These are phyloP conservation scores for Lithophane leautieri DNA, from an alignment of 2,888 invertebrate species.

Conservation along the genomic window DNA sequence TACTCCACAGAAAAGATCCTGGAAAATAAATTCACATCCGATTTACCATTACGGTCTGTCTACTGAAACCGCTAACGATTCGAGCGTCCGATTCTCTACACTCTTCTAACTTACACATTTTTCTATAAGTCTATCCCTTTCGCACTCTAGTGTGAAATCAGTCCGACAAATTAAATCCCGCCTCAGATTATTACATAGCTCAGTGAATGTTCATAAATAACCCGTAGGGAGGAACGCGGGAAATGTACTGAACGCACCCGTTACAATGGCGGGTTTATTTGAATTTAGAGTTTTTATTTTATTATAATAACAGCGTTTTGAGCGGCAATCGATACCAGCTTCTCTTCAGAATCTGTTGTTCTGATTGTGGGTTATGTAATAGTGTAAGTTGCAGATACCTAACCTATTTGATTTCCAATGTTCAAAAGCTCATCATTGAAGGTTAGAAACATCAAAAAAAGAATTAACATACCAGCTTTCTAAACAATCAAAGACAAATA, in stretches of 20 bases:
- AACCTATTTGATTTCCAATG: no score
- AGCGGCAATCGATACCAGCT: constrained; percentile 10
- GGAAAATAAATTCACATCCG: constrained; percentile 74
- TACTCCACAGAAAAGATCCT: constrained; percentile 74
- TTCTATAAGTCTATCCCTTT: constrained; percentile 68
- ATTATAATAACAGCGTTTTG: constrained; percentile 1
- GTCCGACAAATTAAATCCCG: constrained; percentile 93
- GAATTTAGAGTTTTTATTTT: constrained; percentile 61
- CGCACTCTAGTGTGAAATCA: constrained; percentile 91
- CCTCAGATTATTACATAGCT: constrained; percentile 93
- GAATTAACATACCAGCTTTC: no score
- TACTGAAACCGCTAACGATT: constrained; percentile 85
- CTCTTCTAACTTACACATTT: constrained; percentile 64
- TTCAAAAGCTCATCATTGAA: no score
- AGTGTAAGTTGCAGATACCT: no score
- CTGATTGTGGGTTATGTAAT: no score
- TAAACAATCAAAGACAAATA: no score
- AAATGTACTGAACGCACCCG: constrained; percentile 72
- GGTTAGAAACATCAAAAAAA: no score
- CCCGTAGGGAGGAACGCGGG: constrained; percentile 78
- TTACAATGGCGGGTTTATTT: constrained; percentile 70
- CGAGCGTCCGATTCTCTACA: constrained; percentile 63
- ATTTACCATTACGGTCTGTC: constrained; percentile 82
- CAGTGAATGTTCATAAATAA: constrained; percentile 93
- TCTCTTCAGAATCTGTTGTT: neutral